phyloP scores from a whole-genome alignment of 30 jellyfish, hydroid and myxozoan species.

The Hydractinia echinata region DNA sequence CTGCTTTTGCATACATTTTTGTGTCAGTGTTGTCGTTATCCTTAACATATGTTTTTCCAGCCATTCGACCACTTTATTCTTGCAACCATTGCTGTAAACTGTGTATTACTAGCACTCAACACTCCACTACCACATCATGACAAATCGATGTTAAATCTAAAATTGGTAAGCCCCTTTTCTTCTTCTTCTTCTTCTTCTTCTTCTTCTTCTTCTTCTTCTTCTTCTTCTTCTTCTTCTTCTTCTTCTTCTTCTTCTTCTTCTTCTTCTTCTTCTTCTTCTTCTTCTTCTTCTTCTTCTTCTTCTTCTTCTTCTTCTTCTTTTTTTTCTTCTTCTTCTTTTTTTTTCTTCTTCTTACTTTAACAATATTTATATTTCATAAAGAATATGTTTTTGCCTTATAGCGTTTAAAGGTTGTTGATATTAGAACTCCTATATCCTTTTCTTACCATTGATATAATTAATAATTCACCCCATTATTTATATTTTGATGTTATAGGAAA shows the following conservation, averaged over 20 bases:
- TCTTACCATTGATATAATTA: not conserved
- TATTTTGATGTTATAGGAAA: slow-evolving; percentile 54
- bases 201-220: no score
- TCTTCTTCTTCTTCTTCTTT: no score
- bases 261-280: no score
- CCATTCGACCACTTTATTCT: slow-evolving; percentile 82
- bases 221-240: no score
- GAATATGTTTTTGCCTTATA: no score
- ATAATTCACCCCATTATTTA: not conserved
- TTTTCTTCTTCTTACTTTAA: no score
- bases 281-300: no score
- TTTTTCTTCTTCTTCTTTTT: no score
- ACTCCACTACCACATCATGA: slow-evolving; percentile 82
- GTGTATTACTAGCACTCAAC: slow-evolving; percentile 78
- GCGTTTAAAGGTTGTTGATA: not conserved
- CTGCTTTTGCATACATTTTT: not conserved
- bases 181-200: no score
- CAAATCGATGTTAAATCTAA: slow-evolving; percentile 65
- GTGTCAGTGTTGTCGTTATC: not conserved
- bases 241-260: no score
- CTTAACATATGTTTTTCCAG: slow-evolving; percentile 24
- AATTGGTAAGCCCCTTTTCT: slow-evolving; percentile 54
- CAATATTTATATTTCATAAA: no score
- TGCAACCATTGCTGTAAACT: slow-evolving; percentile 79
- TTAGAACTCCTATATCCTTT: not conserved